A percentile compares a stretch with the other conserved stretches of the same genome.
These are phyloP conservation scores for Jacana jacana DNA, from an alignment of 2,113 vertebrate species.

Conservation along the genomic window DNA sequence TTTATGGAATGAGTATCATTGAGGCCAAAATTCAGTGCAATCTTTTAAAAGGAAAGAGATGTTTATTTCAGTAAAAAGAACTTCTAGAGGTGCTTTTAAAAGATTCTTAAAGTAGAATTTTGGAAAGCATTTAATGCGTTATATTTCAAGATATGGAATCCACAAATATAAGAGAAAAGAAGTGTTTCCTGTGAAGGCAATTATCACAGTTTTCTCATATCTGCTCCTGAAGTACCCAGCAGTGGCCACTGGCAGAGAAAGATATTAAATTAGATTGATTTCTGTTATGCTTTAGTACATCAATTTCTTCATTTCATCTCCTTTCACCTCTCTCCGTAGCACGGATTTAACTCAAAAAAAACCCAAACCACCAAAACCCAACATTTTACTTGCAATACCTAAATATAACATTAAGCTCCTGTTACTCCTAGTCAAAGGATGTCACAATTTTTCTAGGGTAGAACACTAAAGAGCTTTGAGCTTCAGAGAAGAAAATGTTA, in stretches of 20 bases:
- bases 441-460: not conserved
- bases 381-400: not conserved
- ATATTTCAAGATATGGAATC: not conserved
- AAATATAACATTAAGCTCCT: not conserved
- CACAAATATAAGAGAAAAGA: not conserved
- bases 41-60: not conserved
- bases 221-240: not conserved
- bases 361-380: too few species aligned
- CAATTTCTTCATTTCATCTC: not conserved
- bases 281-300: not conserved
- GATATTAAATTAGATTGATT: conserved; percentile 44
- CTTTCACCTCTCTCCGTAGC: not conserved
- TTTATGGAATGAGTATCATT: not conserved
- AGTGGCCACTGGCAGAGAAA: conserved; percentile 11
- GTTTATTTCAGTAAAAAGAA: not conserved
- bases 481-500: not conserved
- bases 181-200: conserved; percentile 32
- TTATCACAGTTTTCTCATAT: conserved; percentile 15
- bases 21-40: not conserved
- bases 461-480: not conserved
- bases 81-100: not conserved
- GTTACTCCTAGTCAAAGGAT: not conserved
- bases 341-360: not conserved
- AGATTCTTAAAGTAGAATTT: not conserved
- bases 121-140: not conserved